Percentiles rank a stretch among this genome's conserved stretches.
These are phyloP conservation scores for Apocheima hispidaria DNA, from an alignment of 2,888 invertebrate genomes.

Conservation along the genomic window DNA sequence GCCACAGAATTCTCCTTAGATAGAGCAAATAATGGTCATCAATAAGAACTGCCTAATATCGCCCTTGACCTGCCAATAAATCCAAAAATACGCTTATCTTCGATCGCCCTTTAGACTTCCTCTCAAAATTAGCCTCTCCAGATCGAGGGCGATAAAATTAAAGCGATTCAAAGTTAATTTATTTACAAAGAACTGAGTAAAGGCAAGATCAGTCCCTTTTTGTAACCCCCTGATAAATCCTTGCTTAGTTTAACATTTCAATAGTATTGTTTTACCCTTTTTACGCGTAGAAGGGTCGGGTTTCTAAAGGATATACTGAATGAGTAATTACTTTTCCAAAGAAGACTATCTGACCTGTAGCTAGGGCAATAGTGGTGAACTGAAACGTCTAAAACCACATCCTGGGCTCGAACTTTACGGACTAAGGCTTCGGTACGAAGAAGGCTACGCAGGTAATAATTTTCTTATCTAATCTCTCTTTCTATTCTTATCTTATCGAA, in stretches of 20 bases:
- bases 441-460: too few relatives aligned
- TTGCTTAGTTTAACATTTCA: too few relatives aligned
- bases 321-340: conserved; percentile 14
- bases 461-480: too few relatives aligned
- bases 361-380: not conserved
- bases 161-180: conserved; percentile 30
- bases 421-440: not conserved
- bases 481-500: too few relatives aligned
- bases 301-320: conserved; percentile 15
- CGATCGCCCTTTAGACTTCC: conserved; percentile 12
- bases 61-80: not conserved
- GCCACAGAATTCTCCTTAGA: too few relatives aligned
- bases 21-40: not conserved
- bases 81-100: conserved; percentile 8
- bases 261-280: conserved; percentile 23
- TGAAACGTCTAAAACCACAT: not conserved
- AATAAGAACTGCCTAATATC: not conserved
- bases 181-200: conserved; percentile 21
- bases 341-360: conserved; percentile 8
- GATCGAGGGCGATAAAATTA: conserved; percentile 16
- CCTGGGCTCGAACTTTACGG: conserved; percentile 5
- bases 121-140: conserved; percentile 12
- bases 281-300: conserved; percentile 10
- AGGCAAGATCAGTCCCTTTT: conserved; percentile 19
- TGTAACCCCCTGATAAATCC: conserved; percentile 17